Base-by-base conservation (phyloP, 2,888 invertebrate species). In the Punctoribates punctum region DNA sequence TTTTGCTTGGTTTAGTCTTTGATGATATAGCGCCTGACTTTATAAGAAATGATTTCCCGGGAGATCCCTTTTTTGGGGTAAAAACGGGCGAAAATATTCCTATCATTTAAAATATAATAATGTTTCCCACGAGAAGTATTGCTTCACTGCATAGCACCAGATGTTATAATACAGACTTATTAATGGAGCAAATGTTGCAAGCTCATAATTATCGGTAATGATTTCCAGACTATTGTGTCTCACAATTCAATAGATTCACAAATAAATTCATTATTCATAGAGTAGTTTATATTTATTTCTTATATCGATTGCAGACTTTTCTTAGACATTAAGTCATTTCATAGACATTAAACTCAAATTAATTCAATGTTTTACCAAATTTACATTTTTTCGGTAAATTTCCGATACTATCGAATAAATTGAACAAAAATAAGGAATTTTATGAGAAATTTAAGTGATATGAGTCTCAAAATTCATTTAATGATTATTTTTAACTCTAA, bases 21-120 rank as follows among this genome's bases (percentile, higher is more conserved):
- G 8, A 42, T 9, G 54, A 2, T 3, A 54, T 25, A 23, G 23
- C 51, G 20, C 51, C 51, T 27, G 60, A 27, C 13, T 11, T 1
- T 29, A 42, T 42, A 27, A 67, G 67, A 15, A 67, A 38, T 42
- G 42, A 42, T 29, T 20, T 67, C 67, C 67, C 67, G 42, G 38
- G 67, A 38, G 67, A 67, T 67, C 5, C 17, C 9, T 17, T 17
- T 34, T 23, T 42, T 34, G 9, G 51, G 51, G 1, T n/a, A 2
- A n/a, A 17, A 51, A 51, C 4, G 4, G 51, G 23, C 11, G 1
- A 42, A 67, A 38, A 67, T 17, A 67, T 67, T 11, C 23, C 23
- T 3, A 27, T 67, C 42, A 67, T 67, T 67, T 67, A 67, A 60
- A 65, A 67, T 67, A 42, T 67, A 67, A 67, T 67, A 67, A 67